Evolutionary conservation across 2,113 vertebrate genomes (phyloP), one percentile per base, ranked within the genome.

Genomic region (Gila orcuttii): DNA sequence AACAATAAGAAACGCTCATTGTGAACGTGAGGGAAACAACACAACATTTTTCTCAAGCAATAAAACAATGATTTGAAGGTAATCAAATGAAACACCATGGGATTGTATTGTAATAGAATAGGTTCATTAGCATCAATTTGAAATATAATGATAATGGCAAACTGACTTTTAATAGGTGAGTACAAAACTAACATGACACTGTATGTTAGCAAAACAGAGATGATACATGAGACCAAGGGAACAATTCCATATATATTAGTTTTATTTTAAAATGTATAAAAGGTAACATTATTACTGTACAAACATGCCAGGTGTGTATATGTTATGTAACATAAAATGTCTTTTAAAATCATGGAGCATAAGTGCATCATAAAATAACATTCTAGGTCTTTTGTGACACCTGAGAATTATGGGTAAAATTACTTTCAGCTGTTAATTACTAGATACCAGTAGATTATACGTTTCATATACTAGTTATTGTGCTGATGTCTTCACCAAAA

Each of bases 11-110:
- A 89, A 87, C 86, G 74, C 84, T 86, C 64, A 87, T 79, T 6
- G 82, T 91, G 85, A 90, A 89, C 89, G 82, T 83, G 74, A 85
- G 89, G 90, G 93, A 94, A 93, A 92, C 88, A 87, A 89, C 91
- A 91, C 91, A 92, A 75, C 68, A 11, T 36, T 83, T 86, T 91
- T 90, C 69, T 90, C 82, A 77, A 79, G 87, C 79, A 84, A 84
- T 85, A 87, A 39, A 87, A 82, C 39, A 82, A 73, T 66, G 50
- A 82, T 82, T 45, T 39, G 15, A 74, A 28, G 87, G 81, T 73
- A 64, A 86, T 79, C 3, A 10, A n/a, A 80, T 66, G 23, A 62
- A 57, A 71, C 23, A 33, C 25, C 62, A 4, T 47, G 6, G 7
- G 21, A 78, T 25, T 68, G 7, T 11, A 68, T 42, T 77, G 17